Conservation (phyloP, 2,113 vertebrate species). For the Tragelaphus buxtoni region DNA sequence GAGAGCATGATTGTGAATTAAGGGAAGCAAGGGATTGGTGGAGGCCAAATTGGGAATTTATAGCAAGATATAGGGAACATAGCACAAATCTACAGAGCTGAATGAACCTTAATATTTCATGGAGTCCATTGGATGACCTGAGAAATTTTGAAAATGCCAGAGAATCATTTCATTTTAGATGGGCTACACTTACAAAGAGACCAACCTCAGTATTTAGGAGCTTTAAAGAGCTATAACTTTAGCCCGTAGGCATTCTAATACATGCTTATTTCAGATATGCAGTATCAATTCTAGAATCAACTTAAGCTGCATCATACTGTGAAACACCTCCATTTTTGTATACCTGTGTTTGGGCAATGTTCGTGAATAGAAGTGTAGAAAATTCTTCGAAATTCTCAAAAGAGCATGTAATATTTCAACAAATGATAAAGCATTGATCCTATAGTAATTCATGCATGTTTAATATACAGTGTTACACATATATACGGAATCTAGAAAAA, state of each 20-base stretch:
- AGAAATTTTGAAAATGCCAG: not conserved
- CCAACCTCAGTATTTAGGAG: not conserved
- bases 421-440: not conserved
- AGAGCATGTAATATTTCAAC: not conserved
- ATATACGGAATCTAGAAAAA: not conserved
- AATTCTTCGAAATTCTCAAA: not conserved
- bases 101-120: not conserved
- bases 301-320: not conserved
- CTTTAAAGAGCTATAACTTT: not conserved
- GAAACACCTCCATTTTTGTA: not conserved
- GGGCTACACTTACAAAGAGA: not conserved
- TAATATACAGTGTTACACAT: not conserved
- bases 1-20: not conserved
- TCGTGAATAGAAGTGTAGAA: not conserved
- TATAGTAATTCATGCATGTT: not conserved
- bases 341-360: not conserved
- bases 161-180: not conserved
- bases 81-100: not conserved
- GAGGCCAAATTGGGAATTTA: not conserved
- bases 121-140: not conserved
- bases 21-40: not conserved
- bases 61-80: not conserved
- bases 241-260: not conserved
- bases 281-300: not conserved
- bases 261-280: not conserved